These are phyloP conservation scores for Xestobium rufovillosum DNA, from an alignment of 2,888 invertebrate species.

Conservation along the genomic window DNA sequence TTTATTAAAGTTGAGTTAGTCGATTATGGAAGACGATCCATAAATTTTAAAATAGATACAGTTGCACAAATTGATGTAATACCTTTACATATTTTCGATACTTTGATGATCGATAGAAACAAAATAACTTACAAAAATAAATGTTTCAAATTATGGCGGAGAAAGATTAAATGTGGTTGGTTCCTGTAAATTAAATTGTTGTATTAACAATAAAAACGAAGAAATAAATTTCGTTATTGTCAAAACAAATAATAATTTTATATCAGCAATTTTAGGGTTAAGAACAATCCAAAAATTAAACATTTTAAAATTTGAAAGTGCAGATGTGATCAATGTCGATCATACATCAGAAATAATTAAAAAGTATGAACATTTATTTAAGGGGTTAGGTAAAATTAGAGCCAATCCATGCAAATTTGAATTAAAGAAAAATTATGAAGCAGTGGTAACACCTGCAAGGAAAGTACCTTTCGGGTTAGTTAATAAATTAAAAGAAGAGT, in stretches of 20 bases:
- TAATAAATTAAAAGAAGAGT: slow-evolving; percentile 14
- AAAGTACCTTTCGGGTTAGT: slow-evolving; percentile 18
- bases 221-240: slow-evolving; percentile 10
- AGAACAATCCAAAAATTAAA: slow-evolving; percentile 14
- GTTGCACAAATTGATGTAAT: no score
- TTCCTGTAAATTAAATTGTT: slow-evolving; percentile 14
- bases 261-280: slow-evolving; percentile 13
- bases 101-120: no score
- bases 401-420: slow-evolving; percentile 20
- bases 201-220: slow-evolving; percentile 7
- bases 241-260: slow-evolving; percentile 9
- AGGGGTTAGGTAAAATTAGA: slow-evolving; percentile 20
- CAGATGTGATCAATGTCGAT: slow-evolving; percentile 3
- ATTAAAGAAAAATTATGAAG: slow-evolving; percentile 18
- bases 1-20: no score
- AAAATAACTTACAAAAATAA: no score
- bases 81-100: no score
- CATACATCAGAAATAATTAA: slow-evolving; percentile 13
- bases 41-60: no score
- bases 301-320: slow-evolving; percentile 9
- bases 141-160: no score
- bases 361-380: slow-evolving; percentile 23
- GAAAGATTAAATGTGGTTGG: slow-evolving; percentile 13
- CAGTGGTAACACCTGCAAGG: slow-evolving; percentile 11
- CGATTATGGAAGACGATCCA: no score